These are phyloP conservation scores for Hippocampus zosterae DNA, from an alignment of 2,113 vertebrate genomes.

Conservation along the genomic window DNA sequence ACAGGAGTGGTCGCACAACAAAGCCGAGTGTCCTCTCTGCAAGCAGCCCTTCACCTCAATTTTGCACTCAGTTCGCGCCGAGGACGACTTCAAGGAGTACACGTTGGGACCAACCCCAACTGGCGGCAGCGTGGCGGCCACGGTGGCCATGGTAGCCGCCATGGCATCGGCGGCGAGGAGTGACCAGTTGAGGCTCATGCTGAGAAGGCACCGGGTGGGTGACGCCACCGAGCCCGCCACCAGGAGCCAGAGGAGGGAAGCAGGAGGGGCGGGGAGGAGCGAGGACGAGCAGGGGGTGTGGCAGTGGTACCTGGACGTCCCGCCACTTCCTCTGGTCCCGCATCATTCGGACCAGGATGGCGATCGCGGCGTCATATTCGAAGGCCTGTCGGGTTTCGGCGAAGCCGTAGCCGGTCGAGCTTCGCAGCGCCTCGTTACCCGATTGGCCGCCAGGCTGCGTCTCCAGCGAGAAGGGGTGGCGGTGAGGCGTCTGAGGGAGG, in stretches of 20 bases:
- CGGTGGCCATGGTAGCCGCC: slow-evolving; percentile 70
- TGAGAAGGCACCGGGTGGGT: slow-evolving; percentile 34
- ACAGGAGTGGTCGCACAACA: slow-evolving; percentile 90
- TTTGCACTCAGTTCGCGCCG: slow-evolving; percentile 81
- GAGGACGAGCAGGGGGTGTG: slow-evolving; percentile 17
- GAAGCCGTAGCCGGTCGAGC: slow-evolving; percentile 13
- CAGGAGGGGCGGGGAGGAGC: slow-evolving; percentile 1
- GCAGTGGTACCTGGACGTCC: slow-evolving; percentile 48
- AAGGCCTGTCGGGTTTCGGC: slow-evolving; percentile 38
- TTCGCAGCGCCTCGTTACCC: slow-evolving; percentile 29
- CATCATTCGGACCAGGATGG: slow-evolving; percentile 6
- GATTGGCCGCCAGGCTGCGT: slow-evolving; percentile 35
- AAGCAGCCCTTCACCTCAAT: slow-evolving; percentile 89
- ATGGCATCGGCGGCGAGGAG: slow-evolving; percentile 40
- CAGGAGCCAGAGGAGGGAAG: slow-evolving; percentile 23
- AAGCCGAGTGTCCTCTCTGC: slow-evolving; percentile 89
- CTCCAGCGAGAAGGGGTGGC: slow-evolving; percentile 40
- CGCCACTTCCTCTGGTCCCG: slow-evolving; percentile 11
- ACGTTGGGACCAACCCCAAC: slow-evolving; percentile 70
- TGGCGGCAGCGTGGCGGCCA: slow-evolving; percentile 67
- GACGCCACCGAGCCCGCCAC: not conserved
- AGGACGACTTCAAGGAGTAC: slow-evolving; percentile 87
- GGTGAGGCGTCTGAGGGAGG: slow-evolving; percentile 33
- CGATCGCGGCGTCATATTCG: slow-evolving; percentile 79
- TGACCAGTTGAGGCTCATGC: slow-evolving; percentile 53